Base-by-base conservation (phyloP, 1,140 invertebrate species). In the Drosophila albomicans region DNA sequence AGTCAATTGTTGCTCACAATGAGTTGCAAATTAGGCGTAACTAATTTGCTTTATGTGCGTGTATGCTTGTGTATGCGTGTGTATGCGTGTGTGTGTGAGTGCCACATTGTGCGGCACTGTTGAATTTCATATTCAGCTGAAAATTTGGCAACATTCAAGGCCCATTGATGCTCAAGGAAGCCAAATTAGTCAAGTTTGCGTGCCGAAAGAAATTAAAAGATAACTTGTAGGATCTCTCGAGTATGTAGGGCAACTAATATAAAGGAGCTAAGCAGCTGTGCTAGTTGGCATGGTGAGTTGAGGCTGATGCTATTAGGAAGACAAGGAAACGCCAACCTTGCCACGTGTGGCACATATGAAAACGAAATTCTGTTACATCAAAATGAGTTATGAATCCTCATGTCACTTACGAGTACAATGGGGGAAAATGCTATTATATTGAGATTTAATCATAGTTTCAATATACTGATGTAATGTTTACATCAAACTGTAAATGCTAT, bases 1-100 rank as follows among this genome's bases (percentile, higher is more conserved):
- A 82, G 56, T 61, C 77, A 79, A 87, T 88, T 82, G 69, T 73
- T 72, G 82, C 72, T 78, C 76, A 75, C 62, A 88, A 79, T 87
- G 84, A 79, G 75, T 74, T 79, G 63, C 84, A 87, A 87, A 87
- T 87, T 87, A 80, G 73, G 84, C 84, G 80, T 82, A 78, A 88
- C 80, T 87, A 87, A 87, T 87, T 88, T 84, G 80, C 85, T 88
- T 84, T 84, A 63, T 79, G 64, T 69, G 57, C 43, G 20, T 45
- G 10, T 54, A 10, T 16, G 15, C 15, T 5, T 30, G 32, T 41
- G 20, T 20, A 13, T 54, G 25, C 35, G 15, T n/a, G n/a, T n/a
- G 16, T 20, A 16, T 16, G n/a, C 35, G 15, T 25, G 25, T 43
- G 6, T 59, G 20, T 16, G 25, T 52, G 25, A 8, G 49, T 15